Percentiles rank a stretch among this genome's conserved stretches.
phyloP scores from a whole-genome alignment of 2,113 vertebrate genomes.

The Sebastes fasciatus region DNA sequence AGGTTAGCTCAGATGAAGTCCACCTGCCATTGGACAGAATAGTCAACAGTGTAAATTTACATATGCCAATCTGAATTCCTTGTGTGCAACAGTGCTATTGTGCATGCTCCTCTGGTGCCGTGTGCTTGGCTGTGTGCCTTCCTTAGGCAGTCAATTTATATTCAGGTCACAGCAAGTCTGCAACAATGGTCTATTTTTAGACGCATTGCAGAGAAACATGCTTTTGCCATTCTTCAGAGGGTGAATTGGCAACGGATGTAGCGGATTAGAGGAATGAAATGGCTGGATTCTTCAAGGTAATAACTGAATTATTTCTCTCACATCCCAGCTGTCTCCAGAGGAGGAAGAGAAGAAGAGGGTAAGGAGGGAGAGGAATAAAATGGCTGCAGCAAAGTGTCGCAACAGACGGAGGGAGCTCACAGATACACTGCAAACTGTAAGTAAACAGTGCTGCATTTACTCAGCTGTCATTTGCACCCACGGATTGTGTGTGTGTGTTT shows the following conservation, averaged over 20 bases:
- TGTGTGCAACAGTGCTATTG: conserved; percentile 59
- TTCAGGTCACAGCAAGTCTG: conserved; percentile 87
- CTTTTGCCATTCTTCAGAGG: conserved; percentile 69
- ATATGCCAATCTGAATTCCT: conserved; percentile 58
- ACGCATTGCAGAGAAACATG: conserved; percentile 81
- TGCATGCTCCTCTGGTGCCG: conserved; percentile 61
- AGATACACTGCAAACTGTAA: conserved; percentile 95
- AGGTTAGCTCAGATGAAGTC: conserved; percentile 60
- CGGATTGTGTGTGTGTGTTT: conserved; percentile 40
- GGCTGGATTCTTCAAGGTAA: conserved; percentile 56
- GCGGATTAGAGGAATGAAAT: conserved; percentile 59
- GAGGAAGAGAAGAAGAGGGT: conserved; percentile 96
- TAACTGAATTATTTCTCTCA: conserved; percentile 62
- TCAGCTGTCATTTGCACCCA: conserved; percentile 61
- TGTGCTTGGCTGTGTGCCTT: conserved; percentile 74
- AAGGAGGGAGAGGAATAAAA: conserved; percentile 98
- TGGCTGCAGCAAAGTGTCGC: conserved; percentile 98
- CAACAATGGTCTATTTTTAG: conserved; percentile 88
- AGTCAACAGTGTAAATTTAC: conserved; percentile 46
- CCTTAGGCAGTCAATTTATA: conserved; percentile 81
- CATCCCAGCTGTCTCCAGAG: conserved; percentile 91
- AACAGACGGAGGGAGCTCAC: conserved; percentile 96
- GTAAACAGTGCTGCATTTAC: conserved; percentile 78
- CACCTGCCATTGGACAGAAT: conserved; percentile 59
- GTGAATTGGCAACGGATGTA: conserved; percentile 58